Evolutionary conservation across 2,888 invertebrate species (phyloP).

Genomic region (Mongoloraphidia duomilia): DNA sequence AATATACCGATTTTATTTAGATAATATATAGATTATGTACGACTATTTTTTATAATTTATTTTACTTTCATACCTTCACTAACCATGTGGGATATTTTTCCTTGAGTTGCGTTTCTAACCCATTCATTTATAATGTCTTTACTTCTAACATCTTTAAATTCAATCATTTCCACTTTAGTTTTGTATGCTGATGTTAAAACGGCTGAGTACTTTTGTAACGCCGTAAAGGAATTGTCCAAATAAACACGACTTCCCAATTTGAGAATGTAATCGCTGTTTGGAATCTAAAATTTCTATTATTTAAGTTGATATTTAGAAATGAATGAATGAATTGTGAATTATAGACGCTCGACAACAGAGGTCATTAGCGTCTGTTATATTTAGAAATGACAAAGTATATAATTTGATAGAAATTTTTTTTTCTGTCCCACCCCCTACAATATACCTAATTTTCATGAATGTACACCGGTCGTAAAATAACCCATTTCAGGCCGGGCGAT

Average conservation of each 20-base stretch:
- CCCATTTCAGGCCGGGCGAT: no score
- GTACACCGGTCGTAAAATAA: no score
- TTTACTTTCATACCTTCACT: constrained; percentile 34
- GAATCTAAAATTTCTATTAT: no score
- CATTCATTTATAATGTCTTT: constrained; percentile 57
- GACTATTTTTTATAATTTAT: constrained; percentile 1
- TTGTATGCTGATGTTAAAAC: constrained; percentile 48
- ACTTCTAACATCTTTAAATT: constrained; percentile 41
- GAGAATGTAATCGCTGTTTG: no score
- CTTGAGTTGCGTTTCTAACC: constrained; percentile 61
- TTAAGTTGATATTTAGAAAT: no score
- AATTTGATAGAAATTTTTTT: no score
- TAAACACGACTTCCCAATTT: constrained; percentile 50
- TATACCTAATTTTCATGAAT: no score
- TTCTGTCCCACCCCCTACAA: no score
- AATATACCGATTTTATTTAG: background rate
- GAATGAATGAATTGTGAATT: no score
- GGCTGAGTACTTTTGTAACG: constrained; percentile 45
- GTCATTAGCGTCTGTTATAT: no score
- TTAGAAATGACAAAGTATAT: no score
- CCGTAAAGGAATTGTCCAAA: constrained; percentile 36
- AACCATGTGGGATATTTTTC: constrained; percentile 54
- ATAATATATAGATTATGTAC: background rate
- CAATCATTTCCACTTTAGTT: constrained; percentile 44
- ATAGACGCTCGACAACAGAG: no score